Evolutionary conservation across 2,888 invertebrate genomes (phyloP), one percentile per base, ranked within the genome.

Genomic region (Tubiluchus corallicola): DNA sequence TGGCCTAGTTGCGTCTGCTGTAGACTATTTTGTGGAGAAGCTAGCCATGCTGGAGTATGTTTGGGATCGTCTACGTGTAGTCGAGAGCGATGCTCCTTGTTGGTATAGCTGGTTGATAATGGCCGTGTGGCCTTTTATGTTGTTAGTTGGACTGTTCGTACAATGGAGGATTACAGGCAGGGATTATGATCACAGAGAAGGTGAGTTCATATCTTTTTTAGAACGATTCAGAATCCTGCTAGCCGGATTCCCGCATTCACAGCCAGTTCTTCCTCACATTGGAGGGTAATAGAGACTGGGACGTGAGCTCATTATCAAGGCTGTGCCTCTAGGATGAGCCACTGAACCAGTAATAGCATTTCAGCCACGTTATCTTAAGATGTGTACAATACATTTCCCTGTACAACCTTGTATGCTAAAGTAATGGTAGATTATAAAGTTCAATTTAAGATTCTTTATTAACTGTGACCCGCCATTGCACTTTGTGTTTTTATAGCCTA

Each of bases 11-110:
- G 72, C 77, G 5, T 71, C 72, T 13, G 72, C 76, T 2, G 67
- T 78, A 45, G 82, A 82, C 64, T 81, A 79, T 61, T 79, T 78
- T 62, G 71, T 80, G 47, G 79, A 80, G 60, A 69, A 74, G 56
- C 69, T 77, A 62, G 66, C 74, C 55, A 74, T 77, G 71, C 70
- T 67, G 48, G 45, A 55, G 52, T 79, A 79, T 76, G 70, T 77
- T 21, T 76, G 76, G 75, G 75, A 75, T 50, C 68, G 76, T 15
- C 72, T 76, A 21, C 72, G 73, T 53, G 58, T 60, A 3, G 19
- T 42, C 20, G 42, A 45, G 21, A 55, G 60, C 3, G 44, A 49
- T 42, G 71, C 72, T 1, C 74, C 77, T 1, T 79, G 79, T 60
- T 75, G 76, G 66, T 71, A 74, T 58, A 77, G 78, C 42, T 81